phyloP scores from a whole-genome alignment of 2,797 vertebrate species.

The Phataginus tricuspis region DNA sequence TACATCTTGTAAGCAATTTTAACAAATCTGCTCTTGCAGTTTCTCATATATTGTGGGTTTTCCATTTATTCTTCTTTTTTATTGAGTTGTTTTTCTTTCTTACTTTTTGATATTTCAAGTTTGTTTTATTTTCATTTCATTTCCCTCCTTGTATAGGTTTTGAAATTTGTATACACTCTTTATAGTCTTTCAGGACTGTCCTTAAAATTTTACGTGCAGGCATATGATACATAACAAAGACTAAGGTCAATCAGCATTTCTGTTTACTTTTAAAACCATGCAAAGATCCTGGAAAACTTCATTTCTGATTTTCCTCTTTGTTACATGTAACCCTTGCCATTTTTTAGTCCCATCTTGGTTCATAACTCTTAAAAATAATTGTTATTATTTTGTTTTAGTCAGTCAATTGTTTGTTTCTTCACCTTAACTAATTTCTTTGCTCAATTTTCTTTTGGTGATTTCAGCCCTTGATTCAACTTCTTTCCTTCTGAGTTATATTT shows the following conservation, averaged over 20 bases:
- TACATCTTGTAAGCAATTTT: neutral
- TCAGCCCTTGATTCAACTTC: neutral
- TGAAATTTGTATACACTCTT: neutral
- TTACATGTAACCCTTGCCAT: neutral
- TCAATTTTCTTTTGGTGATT: neutral
- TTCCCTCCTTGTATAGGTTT: neutral
- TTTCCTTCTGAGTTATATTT: neutral
- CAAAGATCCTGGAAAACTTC: neutral
- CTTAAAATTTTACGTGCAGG: neutral
- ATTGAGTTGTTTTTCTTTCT: neutral
- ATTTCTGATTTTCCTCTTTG: neutral
- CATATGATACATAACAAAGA: neutral
- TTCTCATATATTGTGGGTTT: neutral
- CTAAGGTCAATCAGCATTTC: neutral
- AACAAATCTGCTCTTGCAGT: neutral
- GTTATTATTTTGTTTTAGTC: neutral
- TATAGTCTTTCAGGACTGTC: neutral
- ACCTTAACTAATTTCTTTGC: neutral
- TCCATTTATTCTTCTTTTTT: neutral
- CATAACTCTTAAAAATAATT: neutral
- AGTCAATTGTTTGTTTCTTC: neutral
- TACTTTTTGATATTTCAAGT: neutral
- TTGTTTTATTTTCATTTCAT: slow-evolving; percentile 18
- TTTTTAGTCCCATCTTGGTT: neutral
- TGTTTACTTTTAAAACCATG: neutral